Evolutionary conservation across 1,140 invertebrate species (phyloP), one percentile per base, ranked within the genome.

Genomic region (Euglossa dilemma): DNA sequence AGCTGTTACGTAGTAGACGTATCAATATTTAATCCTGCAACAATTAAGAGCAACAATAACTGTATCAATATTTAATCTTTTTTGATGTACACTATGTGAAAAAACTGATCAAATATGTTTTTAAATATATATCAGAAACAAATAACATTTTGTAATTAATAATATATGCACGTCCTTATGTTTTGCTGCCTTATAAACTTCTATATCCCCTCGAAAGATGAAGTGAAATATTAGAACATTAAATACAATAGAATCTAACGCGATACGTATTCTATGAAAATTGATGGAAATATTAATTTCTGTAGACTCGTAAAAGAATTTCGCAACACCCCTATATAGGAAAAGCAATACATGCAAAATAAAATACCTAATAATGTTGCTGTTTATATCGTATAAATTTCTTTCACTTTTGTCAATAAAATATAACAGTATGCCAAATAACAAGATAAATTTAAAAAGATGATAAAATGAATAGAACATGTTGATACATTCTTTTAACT

Each of bases 281-380:
- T 9, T 43, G 14, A 11, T 18, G 16, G n/a, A 57, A n/a, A 9
- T 0, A 43, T 64, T 18, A 70, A 28, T 28, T 28, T 56, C 2
- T 45, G 4, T 6, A 71, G 2, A 36, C 52, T 6, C 3, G 23
- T 71, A n/a, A 11, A 50, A 25, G 50, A 71, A 57, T 70, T 79
- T 71, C 45, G 11, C 18, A 50, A 59, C 52, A 50, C 25, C 18
- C 54, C 25, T 23, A 50, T 12, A 76, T 9, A 69, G 43, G 9
- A 70, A 57, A 8, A 70, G 45, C 5, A 70, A 59, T 50, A 47
- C 52, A 79, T 79, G n/a, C 43, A 47, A 70, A 69, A 54, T 69
- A 57, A 28, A 18, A 0, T 69, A 79, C 14, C 43, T 71, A 61
- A 59, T 43, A 18, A 18, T 45, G 47, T 2, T 43, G 43, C 18